phyloP scores from a whole-genome alignment of 2,888 invertebrate species.

The Parnassius orleans region DNA sequence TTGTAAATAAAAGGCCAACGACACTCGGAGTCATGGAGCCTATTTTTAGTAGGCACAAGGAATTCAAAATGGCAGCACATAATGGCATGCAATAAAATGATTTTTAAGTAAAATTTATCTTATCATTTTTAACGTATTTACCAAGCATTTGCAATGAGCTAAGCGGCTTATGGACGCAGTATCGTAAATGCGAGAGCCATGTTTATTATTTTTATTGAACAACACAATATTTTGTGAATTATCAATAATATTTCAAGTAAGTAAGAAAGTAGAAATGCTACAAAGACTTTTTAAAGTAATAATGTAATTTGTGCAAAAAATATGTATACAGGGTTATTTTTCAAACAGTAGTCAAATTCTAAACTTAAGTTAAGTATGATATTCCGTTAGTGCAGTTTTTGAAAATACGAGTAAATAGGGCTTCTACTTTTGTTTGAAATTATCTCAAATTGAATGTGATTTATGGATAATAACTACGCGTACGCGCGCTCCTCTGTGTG shows the following conservation, averaged over 20 bases:
- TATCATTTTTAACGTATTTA: constrained; percentile 27
- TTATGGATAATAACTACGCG: too few relatives aligned
- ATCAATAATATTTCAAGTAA: not conserved
- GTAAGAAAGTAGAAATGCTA: too few relatives aligned
- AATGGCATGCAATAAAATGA: constrained; percentile 16
- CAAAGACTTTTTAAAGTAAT: too few relatives aligned
- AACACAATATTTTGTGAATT: constrained; percentile 11
- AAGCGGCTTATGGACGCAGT: constrained; percentile 21
- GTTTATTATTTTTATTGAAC: constrained; percentile 12
- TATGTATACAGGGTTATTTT: too few relatives aligned
- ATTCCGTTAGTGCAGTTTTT: too few relatives aligned
- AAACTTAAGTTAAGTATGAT: too few relatives aligned
- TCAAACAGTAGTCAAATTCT: too few relatives aligned
- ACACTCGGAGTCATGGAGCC: constrained; percentile 6
- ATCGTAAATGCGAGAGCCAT: constrained; percentile 9
- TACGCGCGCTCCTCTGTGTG: too few relatives aligned
- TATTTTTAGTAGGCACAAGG: constrained; percentile 20
- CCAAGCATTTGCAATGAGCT: constrained; percentile 14
- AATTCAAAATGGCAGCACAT: constrained; percentile 14
- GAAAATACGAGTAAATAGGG: too few relatives aligned
- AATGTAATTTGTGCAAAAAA: too few relatives aligned
- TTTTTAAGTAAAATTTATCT: constrained; percentile 28
- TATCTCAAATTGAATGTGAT: too few relatives aligned
- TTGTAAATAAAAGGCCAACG: not conserved
- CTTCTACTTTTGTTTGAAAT: too few relatives aligned